phyloP scores from a whole-genome alignment of 2,797 vertebrate genomes.

The Cygnus olor region DNA sequence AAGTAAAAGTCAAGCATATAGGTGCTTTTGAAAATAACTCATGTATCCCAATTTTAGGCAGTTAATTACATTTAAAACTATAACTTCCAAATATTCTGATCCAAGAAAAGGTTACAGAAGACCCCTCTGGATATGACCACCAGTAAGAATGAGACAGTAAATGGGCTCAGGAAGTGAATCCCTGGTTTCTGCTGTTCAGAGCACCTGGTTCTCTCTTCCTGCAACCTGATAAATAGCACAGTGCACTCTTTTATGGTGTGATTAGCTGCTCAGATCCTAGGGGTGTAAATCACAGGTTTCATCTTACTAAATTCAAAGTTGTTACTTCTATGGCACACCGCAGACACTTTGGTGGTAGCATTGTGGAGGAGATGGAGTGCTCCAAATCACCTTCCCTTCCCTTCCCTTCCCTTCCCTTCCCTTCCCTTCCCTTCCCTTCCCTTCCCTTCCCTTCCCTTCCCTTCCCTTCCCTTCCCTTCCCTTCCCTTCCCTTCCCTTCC shows the following conservation, averaged over 20 bases:
- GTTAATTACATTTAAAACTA: not conserved
- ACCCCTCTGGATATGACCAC: not conserved
- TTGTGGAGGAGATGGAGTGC: not conserved
- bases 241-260: rapidly evolving
- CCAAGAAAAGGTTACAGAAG: not conserved
- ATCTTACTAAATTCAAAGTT: not conserved
- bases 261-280: not conserved
- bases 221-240: not conserved
- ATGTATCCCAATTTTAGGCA: not conserved
- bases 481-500: too few species aligned
- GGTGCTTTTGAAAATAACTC: not conserved
- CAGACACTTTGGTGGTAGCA: not conserved
- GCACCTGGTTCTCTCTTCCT: not conserved
- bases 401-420: too few species aligned
- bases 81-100: not conserved
- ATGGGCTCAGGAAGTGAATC: not conserved
- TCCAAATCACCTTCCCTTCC: not conserved
- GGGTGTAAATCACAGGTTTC: not conserved
- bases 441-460: too few species aligned
- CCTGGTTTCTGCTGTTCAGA: not conserved
- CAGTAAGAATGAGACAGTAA: not conserved
- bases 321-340: not conserved
- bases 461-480: too few species aligned
- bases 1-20: not conserved
- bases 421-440: too few species aligned